phyloP scores from a whole-genome alignment of 1,140 invertebrate species.

The Bombus waltoni region DNA sequence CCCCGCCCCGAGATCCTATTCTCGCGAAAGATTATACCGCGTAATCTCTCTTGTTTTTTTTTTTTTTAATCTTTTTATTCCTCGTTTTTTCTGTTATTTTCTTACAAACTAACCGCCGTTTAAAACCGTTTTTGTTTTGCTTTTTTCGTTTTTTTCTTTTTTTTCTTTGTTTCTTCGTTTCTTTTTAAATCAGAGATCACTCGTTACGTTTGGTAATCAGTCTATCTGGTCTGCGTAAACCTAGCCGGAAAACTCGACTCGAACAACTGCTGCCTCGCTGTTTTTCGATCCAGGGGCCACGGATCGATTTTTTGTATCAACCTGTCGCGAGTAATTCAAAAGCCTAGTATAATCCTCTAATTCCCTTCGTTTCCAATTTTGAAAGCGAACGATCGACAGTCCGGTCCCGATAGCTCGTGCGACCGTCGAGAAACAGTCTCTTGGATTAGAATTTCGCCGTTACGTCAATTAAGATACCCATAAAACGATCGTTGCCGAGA shows the following conservation, averaged over 20 bases:
- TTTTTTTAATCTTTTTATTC: background rate
- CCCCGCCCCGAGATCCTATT: constrained; percentile 3
- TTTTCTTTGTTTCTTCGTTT: constrained; percentile 3
- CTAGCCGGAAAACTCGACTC: constrained; percentile 48
- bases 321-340: background rate
- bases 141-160: constrained; percentile 4
- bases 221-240: constrained; percentile 62
- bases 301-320: background rate
- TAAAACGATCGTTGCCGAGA: background rate
- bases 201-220: constrained; percentile 69
- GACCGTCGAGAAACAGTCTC: background rate
- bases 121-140: constrained; percentile 24
- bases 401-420: background rate
- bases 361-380: background rate
- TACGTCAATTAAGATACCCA: background rate
- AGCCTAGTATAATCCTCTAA: background rate
- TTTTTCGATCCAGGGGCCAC: constrained; percentile 12
- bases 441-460: background rate
- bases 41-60: background rate
- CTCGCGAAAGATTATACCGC: background rate
- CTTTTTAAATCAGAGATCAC: constrained; percentile 65
- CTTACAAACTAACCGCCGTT: constrained; percentile 57
- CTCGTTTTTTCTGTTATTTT: constrained; percentile 24
- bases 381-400: background rate
- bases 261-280: constrained; percentile 16